These are phyloP conservation scores for Pogonocherus hispidulus DNA, from an alignment of 2,888 invertebrate genomes.

Conservation along the genomic window DNA sequence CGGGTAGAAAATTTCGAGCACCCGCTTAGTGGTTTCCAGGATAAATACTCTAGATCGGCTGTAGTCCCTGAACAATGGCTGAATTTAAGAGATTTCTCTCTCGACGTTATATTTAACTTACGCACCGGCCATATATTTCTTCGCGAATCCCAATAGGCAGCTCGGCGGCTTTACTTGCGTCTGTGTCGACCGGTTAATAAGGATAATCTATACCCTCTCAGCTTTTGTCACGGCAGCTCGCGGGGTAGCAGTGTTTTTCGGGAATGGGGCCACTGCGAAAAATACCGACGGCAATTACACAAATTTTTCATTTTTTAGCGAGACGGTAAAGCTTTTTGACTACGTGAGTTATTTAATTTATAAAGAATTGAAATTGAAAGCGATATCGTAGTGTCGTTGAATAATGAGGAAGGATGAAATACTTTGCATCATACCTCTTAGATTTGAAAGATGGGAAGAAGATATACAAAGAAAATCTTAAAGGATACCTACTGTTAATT, in stretches of 20 bases:
- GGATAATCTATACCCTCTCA: conserved; percentile 45
- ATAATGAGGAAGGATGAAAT: not conserved
- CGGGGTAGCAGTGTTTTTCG: conserved; percentile 1
- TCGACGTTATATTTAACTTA: conserved; percentile 36
- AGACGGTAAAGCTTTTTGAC: not conserved
- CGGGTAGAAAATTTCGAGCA: not conserved
- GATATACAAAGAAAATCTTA: too few species aligned
- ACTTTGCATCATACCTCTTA: too few species aligned
- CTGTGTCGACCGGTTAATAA: conserved; percentile 47
- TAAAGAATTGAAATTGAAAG: too few species aligned
- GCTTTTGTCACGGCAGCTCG: conserved; percentile 27
- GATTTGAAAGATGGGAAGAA: too few species aligned
- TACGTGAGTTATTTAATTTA: too few species aligned
- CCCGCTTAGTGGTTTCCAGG: not conserved
- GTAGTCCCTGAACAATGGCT: conserved; percentile 9
- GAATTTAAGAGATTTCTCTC: conserved; percentile 29
- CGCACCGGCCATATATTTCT: conserved; percentile 42
- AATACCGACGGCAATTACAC: not conserved
- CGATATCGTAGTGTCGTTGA: not conserved
- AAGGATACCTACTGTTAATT: too few species aligned
- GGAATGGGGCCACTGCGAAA: not conserved
- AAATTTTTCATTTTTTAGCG: not conserved
- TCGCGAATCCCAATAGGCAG: conserved; percentile 39
- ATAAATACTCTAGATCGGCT: not conserved
- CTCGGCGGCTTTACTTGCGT: conserved; percentile 39